phyloP scores from a whole-genome alignment of 92 coral and sea anemone genomes.

The Zoanthus sociatus region DNA sequence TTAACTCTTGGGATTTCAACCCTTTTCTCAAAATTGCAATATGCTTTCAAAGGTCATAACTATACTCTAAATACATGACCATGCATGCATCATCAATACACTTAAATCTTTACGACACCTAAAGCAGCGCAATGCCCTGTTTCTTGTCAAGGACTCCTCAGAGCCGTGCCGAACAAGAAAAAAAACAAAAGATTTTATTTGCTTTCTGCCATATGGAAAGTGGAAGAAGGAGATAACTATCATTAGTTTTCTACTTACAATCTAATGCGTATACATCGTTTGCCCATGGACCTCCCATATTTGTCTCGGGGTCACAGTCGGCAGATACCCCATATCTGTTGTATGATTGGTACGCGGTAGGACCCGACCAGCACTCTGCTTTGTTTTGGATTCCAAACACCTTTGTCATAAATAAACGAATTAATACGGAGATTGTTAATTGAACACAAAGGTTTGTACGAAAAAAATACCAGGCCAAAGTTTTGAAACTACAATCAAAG shows the following conservation, averaged over 20 bases:
- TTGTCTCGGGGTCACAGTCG: constrained; percentile 1
- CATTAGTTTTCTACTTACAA: background rate
- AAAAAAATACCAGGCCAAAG: too few species aligned
- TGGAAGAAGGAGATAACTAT: background rate
- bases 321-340: background rate
- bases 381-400: constrained; percentile 19
- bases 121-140: too few species aligned
- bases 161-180: background rate
- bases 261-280: constrained; percentile 24
- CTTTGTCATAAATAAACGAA: background rate
- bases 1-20: too few species aligned
- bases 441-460: too few species aligned
- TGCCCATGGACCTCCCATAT: constrained; percentile 36
- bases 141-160: too few species aligned
- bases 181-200: background rate
- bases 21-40: too few species aligned
- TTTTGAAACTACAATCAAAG: too few species aligned
- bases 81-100: too few species aligned
- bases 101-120: too few species aligned
- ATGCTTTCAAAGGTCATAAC: too few species aligned
- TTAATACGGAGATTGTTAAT: background rate
- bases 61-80: too few species aligned
- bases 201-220: background rate
- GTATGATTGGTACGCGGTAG: background rate
- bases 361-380: constrained; percentile 41